phyloP scores from a whole-genome alignment of 2,888 invertebrate species.

The Craniophora ligustri region DNA sequence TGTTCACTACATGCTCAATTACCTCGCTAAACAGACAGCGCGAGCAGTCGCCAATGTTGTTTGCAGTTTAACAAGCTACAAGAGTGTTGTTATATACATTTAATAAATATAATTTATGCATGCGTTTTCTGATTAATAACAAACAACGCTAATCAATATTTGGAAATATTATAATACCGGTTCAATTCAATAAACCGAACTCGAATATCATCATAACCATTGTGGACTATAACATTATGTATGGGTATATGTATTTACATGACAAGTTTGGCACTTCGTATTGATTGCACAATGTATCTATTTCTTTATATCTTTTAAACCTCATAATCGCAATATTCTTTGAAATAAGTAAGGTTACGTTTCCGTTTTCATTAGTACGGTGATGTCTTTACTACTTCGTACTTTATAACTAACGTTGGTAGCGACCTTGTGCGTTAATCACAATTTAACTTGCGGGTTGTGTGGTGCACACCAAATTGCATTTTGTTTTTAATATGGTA shows the following conservation, averaged over 20 bases:
- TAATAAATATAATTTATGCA: conserved; percentile 1
- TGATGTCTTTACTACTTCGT: too few relatives aligned
- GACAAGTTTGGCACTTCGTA: conserved; percentile 5
- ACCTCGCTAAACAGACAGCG: conserved; percentile 56
- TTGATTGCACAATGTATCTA: too few relatives aligned
- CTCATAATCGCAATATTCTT: too few relatives aligned
- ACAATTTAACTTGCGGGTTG: conserved; percentile 62
- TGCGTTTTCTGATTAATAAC: conserved; percentile 1
- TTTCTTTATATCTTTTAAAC: too few relatives aligned
- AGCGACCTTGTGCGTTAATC: conserved; percentile 58
- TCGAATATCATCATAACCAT: conserved; percentile 15
- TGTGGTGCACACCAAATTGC: conserved; percentile 73
- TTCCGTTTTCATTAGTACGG: too few relatives aligned
- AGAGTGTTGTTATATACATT: conserved; percentile 11
- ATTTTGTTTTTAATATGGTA: conserved; percentile 83
- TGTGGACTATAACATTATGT: conserved; percentile 19
- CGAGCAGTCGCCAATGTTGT: conserved; percentile 47
- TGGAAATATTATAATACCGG: background rate
- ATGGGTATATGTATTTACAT: conserved; percentile 16
- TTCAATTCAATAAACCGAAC: conserved; percentile 24
- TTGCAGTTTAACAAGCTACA: conserved; percentile 30
- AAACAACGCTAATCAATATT: conserved; percentile 7
- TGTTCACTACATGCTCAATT: conserved; percentile 66
- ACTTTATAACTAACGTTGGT: conserved; percentile 21
- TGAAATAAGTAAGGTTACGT: background rate